phyloP scores from a whole-genome alignment of 2,113 vertebrate species.

The Carollia perspicillata region DNA sequence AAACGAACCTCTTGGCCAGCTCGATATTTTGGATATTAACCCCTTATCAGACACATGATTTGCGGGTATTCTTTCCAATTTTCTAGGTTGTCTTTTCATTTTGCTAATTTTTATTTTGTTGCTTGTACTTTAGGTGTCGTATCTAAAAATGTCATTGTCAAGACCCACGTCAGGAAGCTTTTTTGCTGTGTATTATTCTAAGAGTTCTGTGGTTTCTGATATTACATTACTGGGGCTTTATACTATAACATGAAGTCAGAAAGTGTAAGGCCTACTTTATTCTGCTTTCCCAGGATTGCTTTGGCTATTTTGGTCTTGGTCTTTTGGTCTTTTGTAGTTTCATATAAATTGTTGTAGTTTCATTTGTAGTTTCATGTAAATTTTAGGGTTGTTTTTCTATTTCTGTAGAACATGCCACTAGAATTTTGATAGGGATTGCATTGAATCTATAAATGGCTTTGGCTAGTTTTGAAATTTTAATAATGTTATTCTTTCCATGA shows the following conservation, averaged over 20 bases:
- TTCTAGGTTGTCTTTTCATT: not conserved
- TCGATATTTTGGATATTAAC: not conserved
- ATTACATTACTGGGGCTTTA: not conserved
- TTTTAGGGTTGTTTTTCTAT: not conserved
- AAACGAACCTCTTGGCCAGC: too few relatives aligned
- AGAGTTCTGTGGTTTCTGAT: not conserved
- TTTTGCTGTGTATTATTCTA: not conserved
- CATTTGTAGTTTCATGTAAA: too few relatives aligned
- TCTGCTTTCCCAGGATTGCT: not conserved
- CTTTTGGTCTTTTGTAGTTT: not conserved
- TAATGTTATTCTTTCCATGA: too few relatives aligned
- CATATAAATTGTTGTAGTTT: too few relatives aligned
- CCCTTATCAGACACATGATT: not conserved
- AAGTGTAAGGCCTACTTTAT: not conserved
- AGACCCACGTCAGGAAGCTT: not conserved
- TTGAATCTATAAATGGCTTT: not conserved
- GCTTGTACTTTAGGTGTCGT: not conserved
- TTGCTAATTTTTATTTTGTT: not conserved
- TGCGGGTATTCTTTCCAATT: not conserved
- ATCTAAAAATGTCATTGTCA: not conserved
- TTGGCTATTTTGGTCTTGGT: not conserved
- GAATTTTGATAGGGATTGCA: not conserved
- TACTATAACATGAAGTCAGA: not conserved
- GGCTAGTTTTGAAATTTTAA: not conserved
- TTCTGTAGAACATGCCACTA: not conserved